Conservation (phyloP, 2,113 vertebrate genomes). For the Pan paniscus region DNA sequence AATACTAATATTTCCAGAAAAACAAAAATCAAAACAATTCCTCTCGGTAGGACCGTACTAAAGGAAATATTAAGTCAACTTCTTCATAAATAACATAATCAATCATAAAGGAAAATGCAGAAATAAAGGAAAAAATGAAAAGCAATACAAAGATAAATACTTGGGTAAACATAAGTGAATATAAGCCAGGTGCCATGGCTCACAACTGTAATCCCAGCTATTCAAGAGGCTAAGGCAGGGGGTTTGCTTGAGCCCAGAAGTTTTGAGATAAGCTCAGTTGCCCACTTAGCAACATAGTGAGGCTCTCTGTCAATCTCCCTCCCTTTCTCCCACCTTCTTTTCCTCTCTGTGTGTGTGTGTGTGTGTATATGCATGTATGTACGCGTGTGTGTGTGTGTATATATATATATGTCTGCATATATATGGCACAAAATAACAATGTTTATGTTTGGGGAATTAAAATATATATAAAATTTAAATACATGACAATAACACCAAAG, state of each 20-base stretch:
- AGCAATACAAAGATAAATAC: background rate
- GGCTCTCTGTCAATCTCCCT: too few relatives aligned
- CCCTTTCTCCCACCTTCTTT: too few relatives aligned
- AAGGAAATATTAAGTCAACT: background rate
- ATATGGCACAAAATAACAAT: background rate
- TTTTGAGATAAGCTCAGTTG: too few relatives aligned
- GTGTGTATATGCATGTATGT: too few relatives aligned
- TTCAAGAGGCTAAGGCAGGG: too few relatives aligned
- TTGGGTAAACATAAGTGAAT: background rate
- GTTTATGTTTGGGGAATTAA: background rate
- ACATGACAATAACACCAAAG: background rate
- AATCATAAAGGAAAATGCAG: background rate
- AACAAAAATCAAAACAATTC: background rate
- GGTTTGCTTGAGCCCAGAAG: too few relatives aligned
- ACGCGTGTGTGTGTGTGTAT: too few relatives aligned
- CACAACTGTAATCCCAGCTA: too few relatives aligned
- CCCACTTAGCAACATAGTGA: too few relatives aligned
- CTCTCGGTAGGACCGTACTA: background rate
- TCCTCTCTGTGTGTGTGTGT: too few relatives aligned
- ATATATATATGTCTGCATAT: too few relatives aligned
- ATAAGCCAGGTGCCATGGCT: background rate
- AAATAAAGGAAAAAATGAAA: background rate
- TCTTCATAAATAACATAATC: background rate
- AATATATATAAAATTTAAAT: background rate
- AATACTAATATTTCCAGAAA: background rate